Evolutionary conservation across 2,888 invertebrate species (phyloP).

Genomic region (Dicyrtomina minuta): DNA sequence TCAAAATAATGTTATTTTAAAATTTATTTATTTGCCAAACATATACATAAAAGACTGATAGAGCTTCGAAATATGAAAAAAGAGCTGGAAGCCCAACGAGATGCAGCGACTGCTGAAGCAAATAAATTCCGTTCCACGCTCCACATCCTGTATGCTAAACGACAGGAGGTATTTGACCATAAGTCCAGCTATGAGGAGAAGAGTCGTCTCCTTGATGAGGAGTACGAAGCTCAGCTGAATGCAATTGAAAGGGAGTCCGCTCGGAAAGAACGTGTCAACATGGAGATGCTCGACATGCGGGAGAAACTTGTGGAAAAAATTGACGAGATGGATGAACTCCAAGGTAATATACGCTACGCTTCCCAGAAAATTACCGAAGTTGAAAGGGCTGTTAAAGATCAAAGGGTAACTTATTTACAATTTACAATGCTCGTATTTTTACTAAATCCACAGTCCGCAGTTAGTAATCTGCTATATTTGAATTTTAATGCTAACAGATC

Average conservation of each 20-base stretch:
- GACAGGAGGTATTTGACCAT: conserved; percentile 26
- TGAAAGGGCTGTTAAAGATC: conserved; percentile 39
- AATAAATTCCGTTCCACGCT: conserved; percentile 38
- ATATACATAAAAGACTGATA: conserved; percentile 40
- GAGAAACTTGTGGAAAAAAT: conserved; percentile 35
- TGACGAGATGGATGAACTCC: conserved; percentile 35
- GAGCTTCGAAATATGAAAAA: conserved; percentile 43
- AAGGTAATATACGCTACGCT: conserved; percentile 27
- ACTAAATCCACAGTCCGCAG: not conserved
- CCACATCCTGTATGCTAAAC: conserved; percentile 25
- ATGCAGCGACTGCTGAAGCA: conserved; percentile 37
- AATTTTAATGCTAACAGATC: too few relatives aligned
- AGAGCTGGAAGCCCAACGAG: conserved; percentile 41
- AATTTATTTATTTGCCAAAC: conserved; percentile 1
- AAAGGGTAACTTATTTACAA: too few relatives aligned
- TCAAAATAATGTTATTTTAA: not conserved
- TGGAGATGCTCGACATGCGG: conserved; percentile 30
- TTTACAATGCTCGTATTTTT: not conserved
- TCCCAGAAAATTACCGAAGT: conserved; percentile 36
- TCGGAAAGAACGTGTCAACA: conserved; percentile 39
- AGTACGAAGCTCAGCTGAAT: conserved; percentile 43
- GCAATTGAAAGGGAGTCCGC: conserved; percentile 41
- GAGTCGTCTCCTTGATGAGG: conserved; percentile 37
- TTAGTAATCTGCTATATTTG: too few relatives aligned
- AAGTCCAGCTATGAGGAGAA: conserved; percentile 39